phyloP scores from a whole-genome alignment of 2,113 vertebrate species.

The Pandion haliaetus region DNA sequence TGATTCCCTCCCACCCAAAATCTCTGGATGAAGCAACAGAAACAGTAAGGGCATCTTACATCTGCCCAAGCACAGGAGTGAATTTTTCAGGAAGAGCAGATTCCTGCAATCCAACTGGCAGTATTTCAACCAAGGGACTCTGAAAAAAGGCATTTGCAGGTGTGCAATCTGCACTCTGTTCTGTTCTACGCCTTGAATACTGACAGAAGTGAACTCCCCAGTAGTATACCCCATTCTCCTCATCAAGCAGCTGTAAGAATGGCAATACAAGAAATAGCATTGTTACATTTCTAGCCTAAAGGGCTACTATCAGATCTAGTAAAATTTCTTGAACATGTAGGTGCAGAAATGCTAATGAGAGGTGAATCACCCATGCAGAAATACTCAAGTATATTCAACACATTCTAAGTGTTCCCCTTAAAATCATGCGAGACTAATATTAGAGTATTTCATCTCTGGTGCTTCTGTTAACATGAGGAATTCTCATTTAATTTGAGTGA shows the following conservation, averaged over 20 bases:
- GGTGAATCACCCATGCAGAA: not conserved
- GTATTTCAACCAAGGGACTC: not conserved
- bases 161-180: not conserved
- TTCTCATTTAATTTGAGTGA: not conserved
- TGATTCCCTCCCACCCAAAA: not conserved
- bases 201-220: not conserved
- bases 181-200: not conserved
- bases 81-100: not conserved
- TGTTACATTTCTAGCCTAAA: not conserved
- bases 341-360: not conserved
- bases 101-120: not conserved
- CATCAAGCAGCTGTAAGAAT: not conserved
- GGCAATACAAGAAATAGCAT: not conserved
- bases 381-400: not conserved
- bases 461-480: not conserved
- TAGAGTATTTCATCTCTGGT: not conserved
- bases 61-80: not conserved
- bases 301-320: not conserved
- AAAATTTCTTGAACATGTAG: not conserved
- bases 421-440: not conserved
- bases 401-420: not conserved
- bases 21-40: not conserved
- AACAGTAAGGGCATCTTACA: not conserved
- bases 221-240: not conserved
- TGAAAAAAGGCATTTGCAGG: not conserved